Base-by-base conservation (phyloP, 2,888 invertebrate species). In the Aphidius colemani region DNA sequence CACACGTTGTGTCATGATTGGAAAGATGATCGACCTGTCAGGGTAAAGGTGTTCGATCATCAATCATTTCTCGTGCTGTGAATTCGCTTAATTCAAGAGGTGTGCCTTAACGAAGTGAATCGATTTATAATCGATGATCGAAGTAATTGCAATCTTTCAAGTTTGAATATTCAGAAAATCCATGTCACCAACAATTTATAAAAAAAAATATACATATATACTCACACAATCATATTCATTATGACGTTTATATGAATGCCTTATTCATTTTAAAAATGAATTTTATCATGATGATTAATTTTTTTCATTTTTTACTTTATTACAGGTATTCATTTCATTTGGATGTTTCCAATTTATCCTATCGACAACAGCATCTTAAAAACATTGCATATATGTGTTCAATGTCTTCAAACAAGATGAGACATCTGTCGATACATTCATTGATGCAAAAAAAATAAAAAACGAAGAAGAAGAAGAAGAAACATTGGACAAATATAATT, bases 61-160 rank as follows among this genome's bases (percentile, higher is more conserved):
- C 66, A 61, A 66, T 66, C 66, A 66, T 64, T 61, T 59, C 61
- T 66, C 61, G 62, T 66, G 59, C 64, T 59, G 66, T 64, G 66
- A 66, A 66, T 66, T 66, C 66, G 66, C 61, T 61, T 61, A 64
- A 64, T 64, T 66, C 66, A 53, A 64, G 60, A 61, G 64, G 59
- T 59, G 61, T 59, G 62, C 66, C 69, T 69, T 72, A 73, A 73
- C 72, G 71, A 73, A 70, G 69, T 68, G 68, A 39, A 73, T 73
- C 72, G 68, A 72, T 72, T 67, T 63, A 66, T 72, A 72, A 72
- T 72, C 70, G 67, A 41, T 57, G 69, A 72, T 69, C 69, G 59
- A 53, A 61, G 66, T 67, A 65, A 67, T 65, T 67, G 67, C 62
- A 60, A 30, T 30, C 30, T 30, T 30, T 30, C 30, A 30, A 30